Conservation (phyloP, 2,888 invertebrate genomes). For the Apodemia hepburni region DNA sequence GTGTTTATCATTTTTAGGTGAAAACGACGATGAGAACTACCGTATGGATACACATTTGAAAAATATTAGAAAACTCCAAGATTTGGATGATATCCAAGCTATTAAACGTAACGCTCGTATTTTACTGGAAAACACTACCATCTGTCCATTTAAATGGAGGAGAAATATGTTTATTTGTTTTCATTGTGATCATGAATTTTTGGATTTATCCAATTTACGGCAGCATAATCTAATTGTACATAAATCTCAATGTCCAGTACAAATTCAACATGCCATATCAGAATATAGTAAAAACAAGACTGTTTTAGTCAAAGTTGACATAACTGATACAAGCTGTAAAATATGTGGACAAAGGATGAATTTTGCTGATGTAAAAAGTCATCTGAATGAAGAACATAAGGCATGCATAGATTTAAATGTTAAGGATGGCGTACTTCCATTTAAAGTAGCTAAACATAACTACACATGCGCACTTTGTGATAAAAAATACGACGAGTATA, state of each 20-base stretch:
- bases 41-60: slow-evolving; percentile 36
- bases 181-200: slow-evolving; percentile 55
- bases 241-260: slow-evolving; percentile 30
- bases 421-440: slow-evolving; percentile 57
- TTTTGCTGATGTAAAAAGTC: slow-evolving; percentile 48
- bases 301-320: slow-evolving; percentile 55
- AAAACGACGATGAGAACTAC: slow-evolving; percentile 29
- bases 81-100: slow-evolving; percentile 44
- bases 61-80: slow-evolving; percentile 36
- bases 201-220: slow-evolving; percentile 50
- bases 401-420: slow-evolving; percentile 46
- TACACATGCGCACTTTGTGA: slow-evolving; percentile 57
- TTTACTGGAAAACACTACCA: slow-evolving; percentile 53
- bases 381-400: slow-evolving; percentile 50
- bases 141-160: slow-evolving; percentile 66
- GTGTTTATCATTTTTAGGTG: slow-evolving; percentile 70
- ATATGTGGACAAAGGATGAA: slow-evolving; percentile 45
- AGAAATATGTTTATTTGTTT: slow-evolving; percentile 62
- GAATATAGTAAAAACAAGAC: slow-evolving; percentile 38
- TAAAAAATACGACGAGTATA: slow-evolving; percentile 53
- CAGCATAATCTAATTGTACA: slow-evolving; percentile 46
- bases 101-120: slow-evolving; percentile 49
- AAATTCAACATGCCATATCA: slow-evolving; percentile 46
- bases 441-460: slow-evolving; percentile 46
- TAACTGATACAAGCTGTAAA: slow-evolving; percentile 54